A percentile compares a stretch with the other conserved stretches of the same genome.
Conservation (phyloP, 2,113 vertebrate species). For the Fregata magnificens region DNA sequence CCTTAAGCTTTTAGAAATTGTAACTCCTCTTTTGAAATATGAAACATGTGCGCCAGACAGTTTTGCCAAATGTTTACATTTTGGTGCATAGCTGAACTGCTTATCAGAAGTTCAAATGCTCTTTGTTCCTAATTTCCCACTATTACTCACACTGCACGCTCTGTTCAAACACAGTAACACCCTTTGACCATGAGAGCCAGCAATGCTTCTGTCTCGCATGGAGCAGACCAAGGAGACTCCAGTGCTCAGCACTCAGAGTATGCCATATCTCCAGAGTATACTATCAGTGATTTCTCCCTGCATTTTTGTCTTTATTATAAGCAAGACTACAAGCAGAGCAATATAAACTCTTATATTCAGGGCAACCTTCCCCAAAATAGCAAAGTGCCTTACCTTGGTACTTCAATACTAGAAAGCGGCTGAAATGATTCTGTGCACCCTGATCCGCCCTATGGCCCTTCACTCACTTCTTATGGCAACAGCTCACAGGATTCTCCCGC, state of each 20-base stretch:
- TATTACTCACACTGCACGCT: conserved; percentile 29
- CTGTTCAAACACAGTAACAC: conserved; percentile 4
- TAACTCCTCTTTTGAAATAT: conserved; percentile 46
- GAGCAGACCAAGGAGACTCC: neutral
- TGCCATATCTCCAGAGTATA: neutral
- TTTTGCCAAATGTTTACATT: conserved; percentile 72
- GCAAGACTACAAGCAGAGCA: neutral
- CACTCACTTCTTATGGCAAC: neutral
- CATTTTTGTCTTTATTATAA: neutral
- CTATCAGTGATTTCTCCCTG: neutral
- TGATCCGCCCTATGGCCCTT: neutral
- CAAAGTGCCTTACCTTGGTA: neutral
- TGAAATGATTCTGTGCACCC: neutral
- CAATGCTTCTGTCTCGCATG: neutral
- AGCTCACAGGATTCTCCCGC: neutral
- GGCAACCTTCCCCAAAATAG: neutral
- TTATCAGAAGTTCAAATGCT: conserved; percentile 70
- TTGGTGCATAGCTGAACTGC: conserved; percentile 63
- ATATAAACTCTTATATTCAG: neutral
- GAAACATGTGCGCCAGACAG: conserved; percentile 33
- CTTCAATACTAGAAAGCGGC: neutral
- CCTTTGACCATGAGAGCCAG: neutral
- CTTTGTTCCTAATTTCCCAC: conserved; percentile 66
- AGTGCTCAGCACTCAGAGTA: neutral
- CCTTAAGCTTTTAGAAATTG: conserved; percentile 7